Percentiles rank a stretch among this genome's conserved stretches.
phyloP scores from a whole-genome alignment of 2,888 invertebrate genomes.

The Brachypterus glaber region DNA sequence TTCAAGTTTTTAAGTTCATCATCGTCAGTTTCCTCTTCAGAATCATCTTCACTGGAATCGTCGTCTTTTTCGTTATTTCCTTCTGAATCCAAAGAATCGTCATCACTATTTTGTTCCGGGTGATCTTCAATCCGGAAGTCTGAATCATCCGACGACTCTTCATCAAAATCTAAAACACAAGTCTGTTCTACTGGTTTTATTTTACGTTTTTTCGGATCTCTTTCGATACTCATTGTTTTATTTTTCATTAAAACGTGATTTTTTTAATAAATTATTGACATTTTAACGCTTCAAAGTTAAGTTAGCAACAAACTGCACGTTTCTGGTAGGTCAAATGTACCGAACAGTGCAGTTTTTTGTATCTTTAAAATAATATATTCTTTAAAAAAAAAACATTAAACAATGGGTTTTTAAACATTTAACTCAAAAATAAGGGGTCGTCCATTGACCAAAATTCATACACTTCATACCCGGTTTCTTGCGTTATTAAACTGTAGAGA shows the following conservation, averaged over 20 bases:
- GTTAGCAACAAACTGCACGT: background rate
- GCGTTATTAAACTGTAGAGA: no score
- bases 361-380: no score
- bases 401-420: no score
- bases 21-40: conserved; percentile 33
- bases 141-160: conserved; percentile 89
- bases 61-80: conserved; percentile 56
- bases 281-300: background rate
- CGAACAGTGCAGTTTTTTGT: no score
- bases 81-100: conserved; percentile 55
- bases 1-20: conserved; percentile 27
- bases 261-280: background rate
- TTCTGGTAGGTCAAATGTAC: no score
- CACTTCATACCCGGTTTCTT: no score
- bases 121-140: conserved; percentile 88
- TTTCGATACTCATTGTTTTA: conserved; percentile 41
- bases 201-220: conserved; percentile 71
- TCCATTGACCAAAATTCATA: no score
- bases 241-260: background rate
- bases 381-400: no score
- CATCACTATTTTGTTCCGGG: conserved; percentile 67
- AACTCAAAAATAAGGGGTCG: no score
- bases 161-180: conserved; percentile 73
- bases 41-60: conserved; percentile 35
- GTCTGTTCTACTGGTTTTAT: conserved; percentile 72